Percentiles rank a stretch among this genome's conserved stretches.
Conservation (phyloP, 1,140 invertebrate species). For the Ceratina japonica region DNA sequence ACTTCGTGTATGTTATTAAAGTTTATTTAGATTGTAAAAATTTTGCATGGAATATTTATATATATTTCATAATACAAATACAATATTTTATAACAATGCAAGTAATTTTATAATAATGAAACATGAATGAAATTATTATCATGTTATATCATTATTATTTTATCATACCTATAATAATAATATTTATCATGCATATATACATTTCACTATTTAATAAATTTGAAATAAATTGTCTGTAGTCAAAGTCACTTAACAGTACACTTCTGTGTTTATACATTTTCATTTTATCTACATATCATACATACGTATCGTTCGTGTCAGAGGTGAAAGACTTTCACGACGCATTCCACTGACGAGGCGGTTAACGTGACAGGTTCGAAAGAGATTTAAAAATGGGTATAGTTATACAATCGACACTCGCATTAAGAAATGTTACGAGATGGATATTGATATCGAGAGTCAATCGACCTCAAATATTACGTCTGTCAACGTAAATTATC, state of each 20-base stretch:
- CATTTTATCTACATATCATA: neutral
- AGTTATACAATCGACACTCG: slow-evolving; percentile 25
- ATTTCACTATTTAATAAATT: neutral
- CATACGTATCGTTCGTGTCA: neutral
- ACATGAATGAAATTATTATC: too few relatives aligned
- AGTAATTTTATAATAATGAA: too few relatives aligned
- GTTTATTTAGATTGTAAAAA: too few relatives aligned
- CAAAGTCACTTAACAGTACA: neutral
- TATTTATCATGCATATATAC: neutral
- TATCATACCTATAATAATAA: too few relatives aligned
- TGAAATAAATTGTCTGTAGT: neutral
- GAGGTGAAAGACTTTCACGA: neutral
- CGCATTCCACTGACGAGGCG: neutral
- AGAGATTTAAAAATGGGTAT: slow-evolving; percentile 15
- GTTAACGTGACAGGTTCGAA: neutral
- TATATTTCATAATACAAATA: too few relatives aligned
- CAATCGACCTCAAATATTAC: neutral
- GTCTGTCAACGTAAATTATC: neutral
- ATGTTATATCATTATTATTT: too few relatives aligned
- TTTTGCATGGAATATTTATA: too few relatives aligned
- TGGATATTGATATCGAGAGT: neutral
- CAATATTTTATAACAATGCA: too few relatives aligned
- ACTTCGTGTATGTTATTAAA: too few relatives aligned
- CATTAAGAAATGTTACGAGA: slow-evolving; percentile 25
- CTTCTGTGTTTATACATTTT: too few relatives aligned